Evolutionary conservation across 2,797 vertebrate species (phyloP), one percentile per base, ranked within the genome.

Genomic region (Sebastes paucispinis): DNA sequence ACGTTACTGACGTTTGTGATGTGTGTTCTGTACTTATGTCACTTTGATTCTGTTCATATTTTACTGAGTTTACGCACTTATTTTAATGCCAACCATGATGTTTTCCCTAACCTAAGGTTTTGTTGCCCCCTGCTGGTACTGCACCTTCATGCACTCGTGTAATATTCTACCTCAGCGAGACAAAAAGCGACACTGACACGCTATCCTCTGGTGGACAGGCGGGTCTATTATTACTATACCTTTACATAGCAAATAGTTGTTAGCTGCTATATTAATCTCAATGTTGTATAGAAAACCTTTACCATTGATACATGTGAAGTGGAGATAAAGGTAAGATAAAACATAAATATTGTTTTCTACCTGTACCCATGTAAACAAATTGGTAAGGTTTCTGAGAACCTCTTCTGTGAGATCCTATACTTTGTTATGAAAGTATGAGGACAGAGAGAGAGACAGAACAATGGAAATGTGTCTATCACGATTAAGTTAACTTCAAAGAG

Each of bases 401-500:
- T 43, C 8, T 13, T 62, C 24, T 68, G 52, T 60, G 62, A 36
- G 54, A 74, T 59, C 3, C 62, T 67, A 32, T 34, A 47, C 12
- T 67, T 67, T 58, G 27, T 60, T 20, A 20, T 29, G 3, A 75
- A 47, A 32, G n/a, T 71, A 6, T 59, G 52, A 54, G 18, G 54
- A 75, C 43, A 71, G 13, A 50, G 54, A 66, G 62, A 58, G 11
- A 34, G 50, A 22, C 4, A 81, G 75, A 31, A 32, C 66, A 74
- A 64, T 65, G n/a, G 36, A 81, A 80, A 77, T 50, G 59, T 74
- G 73, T 80, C 73, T 9, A 52, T 87, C 62, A 71, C 4, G 9
- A 84, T 87, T 66, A 87, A 63, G 27, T 69, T n/a, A 52, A 55
- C 73, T 88, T 87, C 64, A 83, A 80, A 86, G 79, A 76, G 57